Percentiles rank a stretch among this genome's conserved stretches.
phyloP scores from a whole-genome alignment of 53 echinoderm and acorn worm species.

The Echinometra lucunter region DNA sequence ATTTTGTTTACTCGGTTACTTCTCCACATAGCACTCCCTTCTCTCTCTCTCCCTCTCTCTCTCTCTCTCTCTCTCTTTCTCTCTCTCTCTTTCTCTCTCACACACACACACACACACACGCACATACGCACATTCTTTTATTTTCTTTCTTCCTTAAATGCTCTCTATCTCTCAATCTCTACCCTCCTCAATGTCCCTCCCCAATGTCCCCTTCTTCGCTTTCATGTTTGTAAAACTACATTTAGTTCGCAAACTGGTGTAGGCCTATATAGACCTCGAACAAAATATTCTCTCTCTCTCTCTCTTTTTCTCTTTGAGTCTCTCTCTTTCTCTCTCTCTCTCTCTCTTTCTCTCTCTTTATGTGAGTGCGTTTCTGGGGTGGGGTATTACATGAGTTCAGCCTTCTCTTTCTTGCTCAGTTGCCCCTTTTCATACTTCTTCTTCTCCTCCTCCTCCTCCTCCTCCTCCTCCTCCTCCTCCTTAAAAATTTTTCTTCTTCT shows the following conservation, averaged over 20 bases:
- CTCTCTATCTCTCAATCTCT: constrained; percentile 1
- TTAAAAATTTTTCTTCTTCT: not conserved
- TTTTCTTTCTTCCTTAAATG: too few relatives aligned
- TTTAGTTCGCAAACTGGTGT: not conserved
- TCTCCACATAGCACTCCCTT: not conserved
- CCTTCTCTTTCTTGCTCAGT: not conserved
- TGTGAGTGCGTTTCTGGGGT: not conserved
- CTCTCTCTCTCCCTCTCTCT: not conserved
- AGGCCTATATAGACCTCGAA: too few relatives aligned
- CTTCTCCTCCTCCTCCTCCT: not conserved
- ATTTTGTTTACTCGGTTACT: constrained; percentile 13
- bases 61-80: not conserved
- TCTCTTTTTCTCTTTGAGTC: not conserved
- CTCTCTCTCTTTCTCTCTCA: constrained; percentile 38
- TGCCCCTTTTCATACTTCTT: not conserved
- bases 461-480: not conserved
- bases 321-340: not conserved
- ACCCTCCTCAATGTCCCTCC: not conserved
- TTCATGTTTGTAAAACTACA: not conserved
- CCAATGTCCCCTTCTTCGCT: not conserved
- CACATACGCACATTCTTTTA: too few relatives aligned
- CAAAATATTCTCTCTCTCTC: not conserved
- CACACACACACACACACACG: too few relatives aligned
- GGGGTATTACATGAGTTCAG: too few relatives aligned
- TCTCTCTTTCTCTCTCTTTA: not conserved